Base-by-base conservation (phyloP, 2,113 vertebrate species). In the Pelobates fuscus region DNA sequence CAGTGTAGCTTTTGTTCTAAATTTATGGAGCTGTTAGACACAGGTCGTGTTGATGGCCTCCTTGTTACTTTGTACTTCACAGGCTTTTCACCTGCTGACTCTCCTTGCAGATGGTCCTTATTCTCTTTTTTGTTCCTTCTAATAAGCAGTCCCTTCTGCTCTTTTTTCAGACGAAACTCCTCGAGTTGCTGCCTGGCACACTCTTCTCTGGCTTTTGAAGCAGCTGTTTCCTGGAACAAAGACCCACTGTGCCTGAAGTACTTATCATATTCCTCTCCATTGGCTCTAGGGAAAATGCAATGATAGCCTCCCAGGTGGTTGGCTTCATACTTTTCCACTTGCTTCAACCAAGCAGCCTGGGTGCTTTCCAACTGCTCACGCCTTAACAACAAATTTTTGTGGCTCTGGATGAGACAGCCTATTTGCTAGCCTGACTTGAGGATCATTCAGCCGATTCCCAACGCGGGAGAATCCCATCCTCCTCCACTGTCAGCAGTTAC, bases 161-260 rank as follows among this genome's bases (percentile, higher is more conserved):
- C 83, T 14, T 88, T 85, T 72, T 87, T 90, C 8, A 86, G 74
- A 18, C 87, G 83, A 23, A 91, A 88, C 81, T 87, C 87, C 78
- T 92, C 89, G 74, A 88, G 82, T 12, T 90, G 89, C 62, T 92
- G 88, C 90, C 90, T 92, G 82, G 84, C 86, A 14, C 87, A 84
- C 71, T 89, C 83, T 67, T 91, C 89, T 49, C 90, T 86, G 20
- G 91, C 92, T 71, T 80, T 90, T 78, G 89, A 93, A 8, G 90
- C 71, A 0, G 43, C 84, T 0, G 91, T 93, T 52, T 92, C 88
- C 78, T 86, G 87, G 84, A 91, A 90, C 78, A 92, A 81, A 71
- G 89, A 89, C 29, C 88, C 30, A 0, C 84, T 84, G 69, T 92
- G 86, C 69, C 86, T 86, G 79, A 92, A 92, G 70, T 91, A 92